Conservation (phyloP, 2,888 invertebrate genomes). For the Plagiodera versicolora region DNA sequence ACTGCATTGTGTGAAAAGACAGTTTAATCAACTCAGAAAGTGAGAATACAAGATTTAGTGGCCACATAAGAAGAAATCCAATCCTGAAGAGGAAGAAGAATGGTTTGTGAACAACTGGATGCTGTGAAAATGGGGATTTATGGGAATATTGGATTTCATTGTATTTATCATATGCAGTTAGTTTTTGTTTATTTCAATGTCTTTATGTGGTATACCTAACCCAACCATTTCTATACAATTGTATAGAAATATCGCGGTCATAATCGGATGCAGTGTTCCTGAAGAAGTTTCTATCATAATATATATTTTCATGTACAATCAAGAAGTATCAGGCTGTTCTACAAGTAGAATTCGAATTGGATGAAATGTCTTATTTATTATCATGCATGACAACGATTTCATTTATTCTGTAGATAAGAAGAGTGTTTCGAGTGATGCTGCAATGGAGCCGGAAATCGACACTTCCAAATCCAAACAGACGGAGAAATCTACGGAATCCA, state of each 20-base stretch:
- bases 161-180: constrained; percentile 30
- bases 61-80: neutral
- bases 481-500: constrained; percentile 28
- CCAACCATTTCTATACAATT: neutral
- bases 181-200: constrained; percentile 24
- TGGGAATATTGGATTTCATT: constrained; percentile 4
- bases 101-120: neutral
- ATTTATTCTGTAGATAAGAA: constrained; percentile 46
- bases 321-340: constrained; percentile 23
- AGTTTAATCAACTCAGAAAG: neutral
- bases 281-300: constrained; percentile 23
- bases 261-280: constrained; percentile 28
- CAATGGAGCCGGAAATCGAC: constrained; percentile 18
- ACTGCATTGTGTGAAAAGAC: neutral
- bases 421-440: constrained; percentile 35
- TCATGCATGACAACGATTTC: constrained; percentile 44
- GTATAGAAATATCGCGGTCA: constrained; percentile 3
- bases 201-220: neutral
- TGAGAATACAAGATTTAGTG: neutral
- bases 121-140: neutral
- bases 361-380: constrained; percentile 31
- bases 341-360: constrained; percentile 37
- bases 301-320: constrained; percentile 31
- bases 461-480: constrained; percentile 20
- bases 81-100: neutral